Base-by-base conservation (phyloP, 2,797 vertebrate genomes). In the Chromis chromis region DNA sequence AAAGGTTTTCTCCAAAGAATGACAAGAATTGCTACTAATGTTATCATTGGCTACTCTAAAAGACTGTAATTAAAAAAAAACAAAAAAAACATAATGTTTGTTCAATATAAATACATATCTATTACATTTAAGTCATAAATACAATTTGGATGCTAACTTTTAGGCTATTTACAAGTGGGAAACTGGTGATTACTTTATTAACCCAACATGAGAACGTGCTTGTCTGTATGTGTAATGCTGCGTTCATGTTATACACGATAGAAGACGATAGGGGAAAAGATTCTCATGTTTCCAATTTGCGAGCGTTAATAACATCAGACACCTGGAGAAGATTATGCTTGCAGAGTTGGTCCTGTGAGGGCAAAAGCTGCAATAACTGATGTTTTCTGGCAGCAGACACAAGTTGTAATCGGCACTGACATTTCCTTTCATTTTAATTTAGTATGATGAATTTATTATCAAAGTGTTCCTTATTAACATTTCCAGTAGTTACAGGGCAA, bases 71-170 rank as follows among this genome's bases (percentile, higher is more conserved):
- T 4, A 2, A 11, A 36, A 36, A 36, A 33, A 10, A 31, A 40
- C 22, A n/a, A n/a, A n/a, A n/a, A n/a, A n/a, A n/a, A n/a, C n/a
- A n/a, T n/a, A n/a, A n/a, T n/a, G 49, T 14, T 27, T 21, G 24
- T 22, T 53, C 48, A 61, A 17, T 36, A 49, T 42, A 53, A 42
- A 28, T 19, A 24, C 8, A 13, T 21, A 49, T 58, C 21, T 27
- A n/a, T 50, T 59, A 50, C 25, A 50, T 25, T 39, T 40, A 69
- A 25, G 33, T 49, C 55, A 52, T 39, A 16, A 58, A 39, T 49
- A 36, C 31, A 36, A 36, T 10, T 10, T 12, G 2, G 11, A 12
- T 11, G 10, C 8, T 13, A 48, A 36, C 28, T 10, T 31, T 11
- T n/a, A 44, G 16, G 39, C 14, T 6, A 16, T 28, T 21, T 44